These are phyloP conservation scores for Tamandua tetradactyla DNA, from an alignment of 2,797 vertebrate species.

Conservation along the genomic window DNA sequence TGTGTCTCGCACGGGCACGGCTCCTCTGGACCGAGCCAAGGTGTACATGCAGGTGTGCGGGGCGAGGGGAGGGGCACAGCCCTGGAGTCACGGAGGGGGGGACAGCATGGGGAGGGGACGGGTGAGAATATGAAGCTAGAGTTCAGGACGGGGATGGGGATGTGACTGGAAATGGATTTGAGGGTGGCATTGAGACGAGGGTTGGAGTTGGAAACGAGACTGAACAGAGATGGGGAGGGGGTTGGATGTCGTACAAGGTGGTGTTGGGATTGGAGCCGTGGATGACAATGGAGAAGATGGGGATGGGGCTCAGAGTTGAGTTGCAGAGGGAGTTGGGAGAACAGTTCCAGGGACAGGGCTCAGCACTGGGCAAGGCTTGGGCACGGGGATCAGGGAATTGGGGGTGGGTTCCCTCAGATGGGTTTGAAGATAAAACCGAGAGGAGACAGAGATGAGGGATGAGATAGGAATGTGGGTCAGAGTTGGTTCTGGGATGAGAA, in stretches of 20 bases:
- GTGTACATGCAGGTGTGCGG: slow-evolving; percentile 84
- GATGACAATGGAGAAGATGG: neutral
- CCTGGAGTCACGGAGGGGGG: accelerated
- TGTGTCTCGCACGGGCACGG: slow-evolving; percentile 81
- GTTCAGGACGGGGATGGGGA: neutral
- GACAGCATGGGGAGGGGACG: accelerated
- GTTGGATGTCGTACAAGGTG: neutral
- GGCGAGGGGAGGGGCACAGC: accelerated
- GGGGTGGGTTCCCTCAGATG: neutral
- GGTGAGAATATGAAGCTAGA: neutral
- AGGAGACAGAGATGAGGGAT: neutral
- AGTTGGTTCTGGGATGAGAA: neutral
- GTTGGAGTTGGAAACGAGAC: neutral
- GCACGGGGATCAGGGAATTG: neutral
- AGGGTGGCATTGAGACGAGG: neutral
- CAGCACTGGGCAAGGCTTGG: too few relatives aligned
- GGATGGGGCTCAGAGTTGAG: neutral
- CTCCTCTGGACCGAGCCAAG: slow-evolving; percentile 82
- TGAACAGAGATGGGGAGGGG: neutral
- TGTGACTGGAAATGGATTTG: neutral
- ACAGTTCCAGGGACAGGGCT: neutral
- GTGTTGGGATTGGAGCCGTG: neutral
- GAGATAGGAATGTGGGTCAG: neutral
- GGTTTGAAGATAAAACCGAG: neutral
- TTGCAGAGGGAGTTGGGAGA: neutral